Base-by-base conservation (phyloP, 2,113 vertebrate genomes). In the Glareola pratincola region DNA sequence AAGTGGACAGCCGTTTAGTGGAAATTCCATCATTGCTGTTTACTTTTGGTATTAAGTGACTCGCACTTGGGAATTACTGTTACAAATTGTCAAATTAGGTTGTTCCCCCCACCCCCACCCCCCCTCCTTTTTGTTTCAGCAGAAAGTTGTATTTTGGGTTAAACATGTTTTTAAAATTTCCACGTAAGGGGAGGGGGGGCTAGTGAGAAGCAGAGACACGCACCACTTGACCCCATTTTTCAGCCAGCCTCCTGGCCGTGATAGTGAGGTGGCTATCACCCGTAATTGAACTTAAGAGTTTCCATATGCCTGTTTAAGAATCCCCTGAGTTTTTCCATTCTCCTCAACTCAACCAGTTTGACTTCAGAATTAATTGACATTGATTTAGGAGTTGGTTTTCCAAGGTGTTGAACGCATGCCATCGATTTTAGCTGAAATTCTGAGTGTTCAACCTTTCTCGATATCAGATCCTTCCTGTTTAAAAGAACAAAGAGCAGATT, bases 401-500 rank as follows among this genome's bases (percentile, higher is more conserved):
- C 88, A 88, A 85, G 67, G 90, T 76, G 82, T 48, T 96, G 82
- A 95, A 85, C 2, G 8, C 36, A 82, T 0, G 0, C 57, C 90
- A 88, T 56, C 2, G 14, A 63, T 43, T 94, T 67, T 39, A 93
- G 74, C 45, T 48, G 54, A 73, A 96, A 85, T 77, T 87, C 57
- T 34, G 67, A 92, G 71, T 36, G 41, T 20, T 88, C 47, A 69
- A 59, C 59, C 82, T 74, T 85, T 86, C 82, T 83, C 59, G 74
- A 4, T 39, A 84, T 88, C 80, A 91, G 66, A 80, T 43, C 69
- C 43, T 94, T 96, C 69, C 59, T 77, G 53, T 63, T 93, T 41
- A 69, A 96, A 90, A 69, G 74, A 94, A 91, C 18, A 91, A 94
- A 94, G 90, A 90, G 30, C 47, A 96, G 59, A 90, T 57, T 54